These are phyloP conservation scores for Furnarius figulus DNA, from an alignment of 2,113 vertebrate species.

Conservation along the genomic window DNA sequence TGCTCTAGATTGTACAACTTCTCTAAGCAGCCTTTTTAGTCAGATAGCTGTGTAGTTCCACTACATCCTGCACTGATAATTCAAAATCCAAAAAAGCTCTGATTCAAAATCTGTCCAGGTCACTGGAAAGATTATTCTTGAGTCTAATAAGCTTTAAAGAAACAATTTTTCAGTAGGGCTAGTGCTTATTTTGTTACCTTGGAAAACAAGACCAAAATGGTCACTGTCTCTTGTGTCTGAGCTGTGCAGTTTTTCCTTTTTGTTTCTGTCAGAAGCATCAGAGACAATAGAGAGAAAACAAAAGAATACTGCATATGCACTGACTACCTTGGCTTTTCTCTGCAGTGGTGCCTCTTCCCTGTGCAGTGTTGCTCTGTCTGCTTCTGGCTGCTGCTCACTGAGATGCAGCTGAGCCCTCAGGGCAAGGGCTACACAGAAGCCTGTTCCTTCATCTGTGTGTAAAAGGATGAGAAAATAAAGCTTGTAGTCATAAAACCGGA, in stretches of 20 bases:
- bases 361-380: rapidly evolving
- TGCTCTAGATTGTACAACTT: neutral
- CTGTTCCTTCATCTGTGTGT: neutral
- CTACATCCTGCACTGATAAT: neutral
- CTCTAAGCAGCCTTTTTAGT: neutral
- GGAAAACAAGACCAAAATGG: neutral
- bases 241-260: neutral
- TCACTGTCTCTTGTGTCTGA: neutral
- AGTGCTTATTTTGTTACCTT: neutral
- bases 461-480: neutral
- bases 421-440: neutral
- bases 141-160: neutral
- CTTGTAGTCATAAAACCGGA: neutral
- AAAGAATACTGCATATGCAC: neutral
- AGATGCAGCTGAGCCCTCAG: neutral
- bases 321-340: neutral
- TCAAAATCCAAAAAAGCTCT: neutral
- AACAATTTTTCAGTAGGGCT: neutral
- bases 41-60: neutral
- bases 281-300: neutral
- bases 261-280: neutral
- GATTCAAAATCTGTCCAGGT: neutral
- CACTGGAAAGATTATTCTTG: neutral
- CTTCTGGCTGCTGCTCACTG: rapidly evolving
- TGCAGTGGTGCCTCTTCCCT: neutral